Evolutionary conservation across 1,140 invertebrate species (phyloP).

Genomic region (Microplitis demolitor): DNA sequence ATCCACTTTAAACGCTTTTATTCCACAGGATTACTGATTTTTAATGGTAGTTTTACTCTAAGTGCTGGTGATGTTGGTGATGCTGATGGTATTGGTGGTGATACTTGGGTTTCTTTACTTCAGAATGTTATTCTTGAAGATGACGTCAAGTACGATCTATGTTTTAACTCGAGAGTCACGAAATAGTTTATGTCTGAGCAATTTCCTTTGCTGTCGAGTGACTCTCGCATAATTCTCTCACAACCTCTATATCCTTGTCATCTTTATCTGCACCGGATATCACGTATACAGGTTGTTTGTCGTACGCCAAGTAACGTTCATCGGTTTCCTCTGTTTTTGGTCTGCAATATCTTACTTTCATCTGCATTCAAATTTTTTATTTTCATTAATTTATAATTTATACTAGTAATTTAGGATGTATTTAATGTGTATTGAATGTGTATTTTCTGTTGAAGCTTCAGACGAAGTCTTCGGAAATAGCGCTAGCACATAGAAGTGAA

Average conservation of each 20-base stretch:
- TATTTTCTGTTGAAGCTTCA: too few species aligned
- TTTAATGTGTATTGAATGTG: too few species aligned
- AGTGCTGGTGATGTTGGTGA: not conserved
- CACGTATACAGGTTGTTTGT: slow-evolving; percentile 55
- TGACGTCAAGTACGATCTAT: slow-evolving; percentile 7
- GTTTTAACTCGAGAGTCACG: not conserved
- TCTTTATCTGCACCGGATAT: slow-evolving; percentile 56
- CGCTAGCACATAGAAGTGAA: too few species aligned
- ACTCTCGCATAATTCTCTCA: not conserved
- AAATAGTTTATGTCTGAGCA: slow-evolving; percentile 8
- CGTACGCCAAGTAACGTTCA: slow-evolving; percentile 53
- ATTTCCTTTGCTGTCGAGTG: slow-evolving; percentile 8
- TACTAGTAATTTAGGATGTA: too few species aligned
- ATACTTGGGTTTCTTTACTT: not conserved
- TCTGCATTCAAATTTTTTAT: slow-evolving; percentile 37
- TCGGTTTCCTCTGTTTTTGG: slow-evolving; percentile 42
- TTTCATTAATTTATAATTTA: too few species aligned
- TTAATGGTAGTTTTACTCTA: too few species aligned
- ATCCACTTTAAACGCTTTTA: too few species aligned
- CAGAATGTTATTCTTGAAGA: not conserved
- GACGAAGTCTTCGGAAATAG: too few species aligned
- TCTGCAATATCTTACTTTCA: slow-evolving; percentile 48
- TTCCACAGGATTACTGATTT: too few species aligned
- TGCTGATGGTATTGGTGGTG: not conserved
- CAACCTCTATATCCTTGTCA: slow-evolving; percentile 39